Base-by-base conservation (phyloP, 2,888 invertebrate genomes). In the Fragum sueziense region DNA sequence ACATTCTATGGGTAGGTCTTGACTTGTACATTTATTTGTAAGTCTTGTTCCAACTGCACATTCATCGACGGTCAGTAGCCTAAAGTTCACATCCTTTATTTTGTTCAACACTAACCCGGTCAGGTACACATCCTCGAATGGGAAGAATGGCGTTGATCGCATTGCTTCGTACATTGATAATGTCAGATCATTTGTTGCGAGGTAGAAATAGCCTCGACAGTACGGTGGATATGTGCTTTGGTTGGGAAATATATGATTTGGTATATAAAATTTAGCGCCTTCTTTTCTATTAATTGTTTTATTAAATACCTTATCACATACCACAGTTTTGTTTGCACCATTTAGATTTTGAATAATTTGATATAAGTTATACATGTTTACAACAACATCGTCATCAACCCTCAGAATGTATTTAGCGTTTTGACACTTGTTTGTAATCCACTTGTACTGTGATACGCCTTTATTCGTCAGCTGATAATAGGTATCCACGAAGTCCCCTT, bases 331-430 rank as follows among this genome's bases (percentile, higher is more conserved):
- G 11, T 17, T 4, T 52, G 6, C 4, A 52, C 22, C 11, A 52
- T 20, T 17, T n/a, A 52, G 7, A 22, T 6, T n/a, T 17, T 9
- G 52, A 52, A 52, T n/a, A 6, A 52, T 17, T 4, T 52, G 7
- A 52, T 11, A 52, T 9, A 70, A 52, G 2, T 22, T 54, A 22
- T 33, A 27, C 33, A 70, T 31, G 22, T 70, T 31, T 7, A 70
- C 34, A 3, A 70, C 54, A 11, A 70, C 29, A 27, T 70, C 70
- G 33, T 70, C 70, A 33, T 70, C 52, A n/a, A 22, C 52, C 22
- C 20, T 52, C 6, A 52, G n/a, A n/a, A 52, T 52, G 6, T n/a
- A 52, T n/a, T 52, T 52, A 6, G 52, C 52, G 20, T 52, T 52
- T 52, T 22, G 7, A 52, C 52, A 52, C 6, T 22, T 17, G 7